phyloP scores from a whole-genome alignment of 1,140 invertebrate species.

The Lordiphosa mommai region DNA sequence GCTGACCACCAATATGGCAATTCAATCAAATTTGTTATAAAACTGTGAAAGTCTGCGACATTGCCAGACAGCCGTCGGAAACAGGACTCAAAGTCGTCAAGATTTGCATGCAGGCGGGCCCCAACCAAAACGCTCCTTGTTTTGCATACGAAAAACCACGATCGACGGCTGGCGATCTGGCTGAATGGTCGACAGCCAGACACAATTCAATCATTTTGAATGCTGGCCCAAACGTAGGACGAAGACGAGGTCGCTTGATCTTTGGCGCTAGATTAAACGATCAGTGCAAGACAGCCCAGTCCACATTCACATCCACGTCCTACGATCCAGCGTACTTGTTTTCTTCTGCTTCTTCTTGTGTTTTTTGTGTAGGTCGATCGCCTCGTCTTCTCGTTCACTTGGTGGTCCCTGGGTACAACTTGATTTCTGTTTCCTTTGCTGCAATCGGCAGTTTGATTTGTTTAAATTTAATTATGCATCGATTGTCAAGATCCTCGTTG shows the following conservation, averaged over 20 bases:
- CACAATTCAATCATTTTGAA: conserved; percentile 76
- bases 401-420: conserved; percentile 74
- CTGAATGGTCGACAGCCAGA: conserved; percentile 68
- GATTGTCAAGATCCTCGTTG: conserved; percentile 44
- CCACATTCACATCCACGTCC: conserved; percentile 12
- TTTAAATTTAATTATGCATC: conserved; percentile 78
- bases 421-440: conserved; percentile 74
- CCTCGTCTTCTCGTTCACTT: conserved; percentile 26
- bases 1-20: conserved; percentile 23
- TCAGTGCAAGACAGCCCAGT: conserved; percentile 49
- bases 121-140: conserved; percentile 22
- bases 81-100: conserved; percentile 68
- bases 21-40: conserved; percentile 78
- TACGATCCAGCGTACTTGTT: conserved; percentile 44
- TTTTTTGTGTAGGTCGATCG: conserved; percentile 50
- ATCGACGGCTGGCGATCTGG: conserved; percentile 53
- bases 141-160: conserved; percentile 61
- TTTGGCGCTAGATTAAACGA: conserved; percentile 77
- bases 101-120: conserved; percentile 53
- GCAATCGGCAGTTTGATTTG: conserved; percentile 74
- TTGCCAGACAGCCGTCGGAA: conserved; percentile 58
- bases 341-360: conserved; percentile 6
- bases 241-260: conserved; percentile 59
- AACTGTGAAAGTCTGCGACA: conserved; percentile 70
- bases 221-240: conserved; percentile 23